Evolutionary conservation across 2,797 vertebrate species (phyloP), one percentile per base, ranked within the genome.

Genomic region (Mormyrops attenuatus): DNA sequence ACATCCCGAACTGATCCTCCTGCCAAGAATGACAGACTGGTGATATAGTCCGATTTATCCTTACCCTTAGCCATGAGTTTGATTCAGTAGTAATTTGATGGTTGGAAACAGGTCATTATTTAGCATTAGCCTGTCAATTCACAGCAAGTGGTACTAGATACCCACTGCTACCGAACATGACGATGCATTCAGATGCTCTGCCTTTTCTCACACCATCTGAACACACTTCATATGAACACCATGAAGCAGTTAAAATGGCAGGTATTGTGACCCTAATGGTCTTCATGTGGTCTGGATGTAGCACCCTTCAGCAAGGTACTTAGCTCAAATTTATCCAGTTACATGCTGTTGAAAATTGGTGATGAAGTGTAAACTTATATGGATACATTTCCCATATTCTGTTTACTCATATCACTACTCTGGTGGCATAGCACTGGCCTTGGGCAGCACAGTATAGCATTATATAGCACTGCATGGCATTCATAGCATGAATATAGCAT

Each of bases 1-100:
- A 97, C 96, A 97, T 96, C 90, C 96, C 96, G 92, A 97, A 97
- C 94, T 97, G 96, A 93, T 97, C 97, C 94, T 97, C 97, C 97
- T 97, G 94, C 88, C 89, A 92, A 93, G 89, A 94, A 90, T 90
- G 93, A 93, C 91, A 94, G 90, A 90, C 30, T 47, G 30, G 3
- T 44, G 38, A n/a, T n/a, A 86, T 22, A 60, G 2, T n/a, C 55
- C 6, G 2, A 22, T 8, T 60, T 60, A 22, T 15, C 11, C 6
- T 55, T 17, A 26, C 77, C 6, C 66, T 34, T 34, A 11, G 44
- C 44, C 44, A 47, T n/a, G 9, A 44, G n/a, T 50, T 11, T 22
- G 73, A 80, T 47, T 11, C 82, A 50, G 26, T 50, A 85, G 41
- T 82, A 82, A 82, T 30, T 30, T 1, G 44, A 85, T 26, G 49